Conservation (phyloP, 2,888 invertebrate species). For the Micropterix aruncella region DNA sequence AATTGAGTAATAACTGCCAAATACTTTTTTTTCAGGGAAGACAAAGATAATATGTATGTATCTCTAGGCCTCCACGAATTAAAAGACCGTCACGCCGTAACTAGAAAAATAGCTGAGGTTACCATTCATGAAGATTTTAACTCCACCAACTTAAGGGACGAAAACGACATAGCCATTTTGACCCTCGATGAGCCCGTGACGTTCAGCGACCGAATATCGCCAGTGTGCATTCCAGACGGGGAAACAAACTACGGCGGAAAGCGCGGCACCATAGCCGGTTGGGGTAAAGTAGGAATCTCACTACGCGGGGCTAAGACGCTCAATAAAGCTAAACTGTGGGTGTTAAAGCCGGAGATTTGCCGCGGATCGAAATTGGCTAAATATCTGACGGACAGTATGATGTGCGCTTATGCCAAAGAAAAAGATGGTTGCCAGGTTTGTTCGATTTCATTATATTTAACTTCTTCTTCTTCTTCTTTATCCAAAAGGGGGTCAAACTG, state of each 20-base stretch:
- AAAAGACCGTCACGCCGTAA: slow-evolving; percentile 21
- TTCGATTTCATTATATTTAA: neutral
- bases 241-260: slow-evolving; percentile 26
- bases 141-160: slow-evolving; percentile 35
- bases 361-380: slow-evolving; percentile 24
- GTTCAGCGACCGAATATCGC: slow-evolving; percentile 29
- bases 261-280: slow-evolving; percentile 36
- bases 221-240: slow-evolving; percentile 37
- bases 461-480: neutral
- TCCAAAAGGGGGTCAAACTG: slow-evolving; percentile 12
- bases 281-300: slow-evolving; percentile 34
- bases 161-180: slow-evolving; percentile 43
- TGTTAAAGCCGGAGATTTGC: slow-evolving; percentile 29
- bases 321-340: slow-evolving; percentile 29
- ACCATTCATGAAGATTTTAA: slow-evolving; percentile 35
- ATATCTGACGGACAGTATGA: slow-evolving; percentile 36
- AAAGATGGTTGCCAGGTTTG: slow-evolving; percentile 50
- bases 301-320: slow-evolving; percentile 31
- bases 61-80: slow-evolving; percentile 34
- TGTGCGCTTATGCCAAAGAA: slow-evolving; percentile 46
- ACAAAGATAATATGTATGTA: slow-evolving; percentile 22
- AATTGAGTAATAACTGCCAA: neutral
- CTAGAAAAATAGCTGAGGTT: slow-evolving; percentile 22
- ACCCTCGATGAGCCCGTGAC: slow-evolving; percentile 26
- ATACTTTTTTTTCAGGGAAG: slow-evolving; percentile 22